These are phyloP conservation scores for Eriosoma lanigerum DNA, from an alignment of 1,140 invertebrate species.

Conservation along the genomic window DNA sequence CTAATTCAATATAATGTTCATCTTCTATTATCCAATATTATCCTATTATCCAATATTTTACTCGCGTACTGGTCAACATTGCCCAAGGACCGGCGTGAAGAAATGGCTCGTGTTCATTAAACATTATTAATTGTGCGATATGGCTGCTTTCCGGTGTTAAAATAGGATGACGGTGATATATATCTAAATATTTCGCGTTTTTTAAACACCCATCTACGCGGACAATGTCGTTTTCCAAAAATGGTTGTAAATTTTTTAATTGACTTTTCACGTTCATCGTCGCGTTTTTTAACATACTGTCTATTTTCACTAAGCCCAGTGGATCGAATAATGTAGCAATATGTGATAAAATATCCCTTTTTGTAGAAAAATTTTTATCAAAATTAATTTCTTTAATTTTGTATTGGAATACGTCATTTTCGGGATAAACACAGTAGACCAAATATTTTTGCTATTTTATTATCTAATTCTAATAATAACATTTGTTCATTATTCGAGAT, in stretches of 20 bases:
- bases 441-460: no score
- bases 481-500: neutral
- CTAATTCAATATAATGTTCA: no score
- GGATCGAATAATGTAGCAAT: slow-evolving; percentile 56
- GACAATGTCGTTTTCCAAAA: neutral
- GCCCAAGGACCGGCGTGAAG: neutral
- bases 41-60: neutral
- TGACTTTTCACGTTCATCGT: neutral
- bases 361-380: no score
- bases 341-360: slow-evolving; percentile 52
- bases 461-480: neutral
- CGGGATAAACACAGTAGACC: no score
- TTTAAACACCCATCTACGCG: neutral
- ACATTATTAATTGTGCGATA: neutral
- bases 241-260: neutral
- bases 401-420: no score
- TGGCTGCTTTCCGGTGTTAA: neutral
- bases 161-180: neutral
- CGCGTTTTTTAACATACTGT: neutral
- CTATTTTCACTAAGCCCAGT: slow-evolving; percentile 54
- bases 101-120: neutral
- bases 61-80: neutral
- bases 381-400: no score
- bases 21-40: no score
- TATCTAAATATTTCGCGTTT: no score